Evolutionary conservation across 30 jellyfish, hydroid and myxozoan genomes (phyloP), one percentile per base, ranked within the genome.

Genomic region (Cassiopea andromeda): DNA sequence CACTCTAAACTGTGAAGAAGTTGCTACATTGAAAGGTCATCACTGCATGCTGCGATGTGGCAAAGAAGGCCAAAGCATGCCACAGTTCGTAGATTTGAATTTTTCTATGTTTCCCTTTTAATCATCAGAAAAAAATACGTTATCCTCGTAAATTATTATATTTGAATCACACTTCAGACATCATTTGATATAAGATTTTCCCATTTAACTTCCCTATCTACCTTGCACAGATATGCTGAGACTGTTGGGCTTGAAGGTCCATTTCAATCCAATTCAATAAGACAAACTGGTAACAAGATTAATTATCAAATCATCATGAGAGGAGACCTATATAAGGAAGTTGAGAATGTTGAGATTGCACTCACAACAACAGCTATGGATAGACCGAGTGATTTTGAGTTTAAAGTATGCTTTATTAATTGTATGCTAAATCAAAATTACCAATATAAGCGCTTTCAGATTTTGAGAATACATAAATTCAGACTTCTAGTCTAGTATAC

Each of bases 221-320:
- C 10, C 18, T 61, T 57, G 68, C 68, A 3, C 49, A 80, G 92
- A 2, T 72, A 84, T 54, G 75, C 85, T 58, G 60, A 45, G 57
- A 84, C 92, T 1, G 75, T 70, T 72, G 92, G 92, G 2, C 27
- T 84, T 17, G 84, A 84, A 43, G 92, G 92, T 43, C 27, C 59
- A 4, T 84, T 84, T 50, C 44, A 18, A 8, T 15, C 79, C 1
- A 17, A 19, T 47, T 14, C 57, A 1, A 9, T 48, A 13, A 71
- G 85, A 13, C 70, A 72, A 72, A 54, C 44, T 48, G 85, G 57
- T 12, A 18, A 10, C 16, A 59, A 50, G 7, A 43, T 84, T 17
- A 45, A 48, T 2, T 59, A 69, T 48, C 57, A 84, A 73, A 46
- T 84, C 46, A 73, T 18, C 18, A 46, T 84, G 70, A 84, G 10